Conservation (phyloP, 2,113 vertebrate species). For the Ursus arctos region DNA sequence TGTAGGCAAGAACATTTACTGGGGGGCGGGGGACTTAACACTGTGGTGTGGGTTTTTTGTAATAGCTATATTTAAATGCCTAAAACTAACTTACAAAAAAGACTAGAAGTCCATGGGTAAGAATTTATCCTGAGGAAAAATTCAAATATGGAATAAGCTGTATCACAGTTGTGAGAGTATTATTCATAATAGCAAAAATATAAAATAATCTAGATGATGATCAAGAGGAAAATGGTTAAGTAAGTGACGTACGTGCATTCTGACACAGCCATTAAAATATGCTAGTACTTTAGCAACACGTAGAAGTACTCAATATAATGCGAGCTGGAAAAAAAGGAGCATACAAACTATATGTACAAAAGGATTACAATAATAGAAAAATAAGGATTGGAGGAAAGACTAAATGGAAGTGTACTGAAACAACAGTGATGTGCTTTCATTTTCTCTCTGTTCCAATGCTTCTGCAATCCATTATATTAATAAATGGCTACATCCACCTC, state of each 20-base stretch:
- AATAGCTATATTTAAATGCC: constrained; percentile 54
- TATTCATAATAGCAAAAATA: constrained; percentile 40
- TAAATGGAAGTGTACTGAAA: neutral
- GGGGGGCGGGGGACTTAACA: neutral
- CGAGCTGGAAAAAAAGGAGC: neutral
- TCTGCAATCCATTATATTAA: neutral
- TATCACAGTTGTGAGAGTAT: neutral
- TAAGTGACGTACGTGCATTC: constrained; percentile 31
- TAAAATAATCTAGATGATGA: neutral
- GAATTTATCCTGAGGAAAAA: constrained; percentile 44
- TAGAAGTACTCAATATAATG: neutral
- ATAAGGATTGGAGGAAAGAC: neutral
- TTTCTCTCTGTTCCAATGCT: neutral
- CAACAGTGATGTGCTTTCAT: neutral
- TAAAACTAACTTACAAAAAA: constrained; percentile 42
- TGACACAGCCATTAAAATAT: constrained; percentile 47
- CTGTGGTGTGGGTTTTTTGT: neutral
- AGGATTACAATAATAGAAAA: neutral
- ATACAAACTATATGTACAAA: neutral
- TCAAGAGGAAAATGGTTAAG: constrained; percentile 38
- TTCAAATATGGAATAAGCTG: constrained; percentile 43
- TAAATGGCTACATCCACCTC: neutral
- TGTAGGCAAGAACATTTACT: neutral
- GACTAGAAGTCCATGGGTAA: neutral
- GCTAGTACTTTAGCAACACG: constrained; percentile 35